Evolutionary conservation across 2,797 vertebrate species (phyloP), one percentile per base, ranked within the genome.

Genomic region (Liasis olivaceus): DNA sequence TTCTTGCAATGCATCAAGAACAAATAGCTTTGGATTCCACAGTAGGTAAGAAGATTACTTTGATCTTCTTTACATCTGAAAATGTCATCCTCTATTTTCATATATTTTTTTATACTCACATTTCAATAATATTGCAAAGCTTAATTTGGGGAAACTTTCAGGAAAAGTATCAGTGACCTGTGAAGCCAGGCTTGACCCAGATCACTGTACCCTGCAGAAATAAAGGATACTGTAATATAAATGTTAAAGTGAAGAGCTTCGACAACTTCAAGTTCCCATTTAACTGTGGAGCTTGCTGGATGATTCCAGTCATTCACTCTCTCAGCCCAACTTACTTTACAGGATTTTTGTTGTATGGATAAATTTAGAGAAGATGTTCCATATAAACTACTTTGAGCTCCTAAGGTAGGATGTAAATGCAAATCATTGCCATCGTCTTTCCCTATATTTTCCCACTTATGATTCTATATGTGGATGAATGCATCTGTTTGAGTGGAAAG

Each of bases 1-100:
- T 87, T 93, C 81, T 66, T 95, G 13, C 64, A 90, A 66, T 54
- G 42, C 72, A 91, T 92, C 93, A 90, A 28, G 24, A 93, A 93
- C 89, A 93, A 96, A 95, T 87, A 54, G 60, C n/a, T 22, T 93
- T 89, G 85, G 5, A 93, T 92, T 96, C 56, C 93, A 58, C 93
- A 93, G 85, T 59, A 63, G 42, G 85, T 94, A 93, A 62, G 91
- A 1, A 85, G 20, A 60, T 92, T 89, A 64, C 11, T 90, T 96
- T 94, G 86, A 89, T 92, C 88, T 94, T 94, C 95, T 72, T 31
- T 13, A 93, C 58, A 94, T 59, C 88, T 93, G 62, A 94, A 90
- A 92, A 94, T 88, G 90, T 92, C 93, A 94, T 90, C 64, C 15
- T 47, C 42, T 89, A 12, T 58, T 94, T 26, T 89, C 92, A 28